Evolutionary conservation across 2,888 invertebrate genomes (phyloP).

Genomic region (Zeuzera pyrina): DNA sequence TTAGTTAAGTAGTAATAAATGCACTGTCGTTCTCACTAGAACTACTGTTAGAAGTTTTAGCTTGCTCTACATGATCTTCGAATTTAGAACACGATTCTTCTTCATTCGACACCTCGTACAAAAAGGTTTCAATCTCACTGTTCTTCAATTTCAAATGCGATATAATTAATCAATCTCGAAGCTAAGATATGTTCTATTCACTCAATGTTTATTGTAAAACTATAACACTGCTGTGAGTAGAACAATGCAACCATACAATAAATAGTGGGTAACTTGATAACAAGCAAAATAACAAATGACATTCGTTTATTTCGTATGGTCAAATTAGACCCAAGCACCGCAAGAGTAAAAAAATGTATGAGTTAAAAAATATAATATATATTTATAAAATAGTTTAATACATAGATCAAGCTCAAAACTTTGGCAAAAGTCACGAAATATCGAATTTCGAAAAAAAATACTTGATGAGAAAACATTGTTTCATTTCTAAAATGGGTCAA

Average conservation of each 20-base stretch:
- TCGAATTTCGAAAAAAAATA: not conserved
- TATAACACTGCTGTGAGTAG: too few species aligned
- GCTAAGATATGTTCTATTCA: not conserved
- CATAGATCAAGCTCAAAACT: too few species aligned
- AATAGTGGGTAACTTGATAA: too few species aligned
- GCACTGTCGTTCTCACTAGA: too few species aligned
- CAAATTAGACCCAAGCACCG: slow-evolving; percentile 2
- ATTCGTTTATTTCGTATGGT: too few species aligned
- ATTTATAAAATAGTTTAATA: not conserved
- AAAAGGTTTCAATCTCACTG: not conserved
- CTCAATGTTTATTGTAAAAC: not conserved
- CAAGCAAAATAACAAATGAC: too few species aligned
- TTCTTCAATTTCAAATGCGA: too few species aligned
- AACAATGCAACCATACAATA: too few species aligned
- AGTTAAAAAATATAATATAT: not conserved
- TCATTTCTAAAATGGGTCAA: slow-evolving; percentile 2
- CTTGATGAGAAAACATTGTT: slow-evolving; percentile 1
- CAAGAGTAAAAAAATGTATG: slow-evolving; percentile 2
- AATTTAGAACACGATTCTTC: slow-evolving; percentile 2
- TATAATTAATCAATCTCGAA: not conserved
- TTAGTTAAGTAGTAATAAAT: too few species aligned
- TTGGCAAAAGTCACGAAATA: not conserved
- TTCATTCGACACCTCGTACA: not conserved
- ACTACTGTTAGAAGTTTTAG: not conserved
- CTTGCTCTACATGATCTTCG: not conserved